phyloP scores from a whole-genome alignment of 2,113 vertebrate species.

The Suncus etruscus region DNA sequence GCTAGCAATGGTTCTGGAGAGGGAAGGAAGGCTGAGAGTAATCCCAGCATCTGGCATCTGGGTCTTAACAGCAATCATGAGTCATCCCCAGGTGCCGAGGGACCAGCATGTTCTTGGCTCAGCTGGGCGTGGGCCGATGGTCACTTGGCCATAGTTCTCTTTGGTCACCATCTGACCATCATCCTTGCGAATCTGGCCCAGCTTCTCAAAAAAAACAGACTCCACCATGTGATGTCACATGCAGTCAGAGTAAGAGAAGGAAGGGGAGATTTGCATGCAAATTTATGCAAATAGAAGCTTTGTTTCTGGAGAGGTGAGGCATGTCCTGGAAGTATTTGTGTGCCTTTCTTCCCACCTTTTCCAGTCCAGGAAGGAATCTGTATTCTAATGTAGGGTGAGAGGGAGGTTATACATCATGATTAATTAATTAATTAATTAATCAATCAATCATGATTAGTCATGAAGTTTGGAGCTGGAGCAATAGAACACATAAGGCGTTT shows the following conservation, averaged over 20 bases:
- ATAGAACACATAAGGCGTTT: too few relatives aligned
- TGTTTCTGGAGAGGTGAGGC: constrained; percentile 28
- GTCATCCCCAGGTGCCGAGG: constrained; percentile 72
- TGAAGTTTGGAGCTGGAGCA: too few relatives aligned
- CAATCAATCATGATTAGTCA: too few relatives aligned
- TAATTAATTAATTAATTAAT: neutral
- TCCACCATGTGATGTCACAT: constrained; percentile 64
- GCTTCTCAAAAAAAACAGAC: constrained; percentile 74
- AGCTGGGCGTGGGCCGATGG: constrained; percentile 62
- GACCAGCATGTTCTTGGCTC: constrained; percentile 69
- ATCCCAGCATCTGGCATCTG: constrained; percentile 33
- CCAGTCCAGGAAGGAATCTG: neutral
- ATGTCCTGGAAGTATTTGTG: neutral
- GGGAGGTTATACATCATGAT: neutral
- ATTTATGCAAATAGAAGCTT: neutral
- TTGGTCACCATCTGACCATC: constrained; percentile 61
- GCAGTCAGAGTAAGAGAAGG: constrained; percentile 26
- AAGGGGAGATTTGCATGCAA: neutral
- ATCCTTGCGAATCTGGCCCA: constrained; percentile 62
- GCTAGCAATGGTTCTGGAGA: neutral
- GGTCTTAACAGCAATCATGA: constrained; percentile 60
- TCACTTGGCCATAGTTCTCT: constrained; percentile 61
- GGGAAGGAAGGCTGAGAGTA: constrained; percentile 48
- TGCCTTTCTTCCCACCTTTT: neutral
- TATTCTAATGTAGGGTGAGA: neutral